A percentile compares a stretch with the other conserved stretches of the same genome.
Conservation (phyloP, 2,888 invertebrate species). For the Brenthis daphne region DNA sequence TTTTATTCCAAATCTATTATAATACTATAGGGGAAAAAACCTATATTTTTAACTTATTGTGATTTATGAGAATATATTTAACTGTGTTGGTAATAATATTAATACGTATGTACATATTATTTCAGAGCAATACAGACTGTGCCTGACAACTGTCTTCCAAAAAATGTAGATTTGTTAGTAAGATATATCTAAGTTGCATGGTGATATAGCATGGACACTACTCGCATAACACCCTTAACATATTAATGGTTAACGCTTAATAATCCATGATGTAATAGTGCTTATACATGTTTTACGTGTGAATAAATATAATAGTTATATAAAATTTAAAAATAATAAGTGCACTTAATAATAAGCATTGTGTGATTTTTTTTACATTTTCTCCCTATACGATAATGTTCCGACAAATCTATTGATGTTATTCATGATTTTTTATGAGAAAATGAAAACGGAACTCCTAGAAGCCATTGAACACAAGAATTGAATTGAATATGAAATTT, state of each 20-base stretch:
- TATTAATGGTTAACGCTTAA: slow-evolving; percentile 20
- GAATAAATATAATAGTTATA: neutral
- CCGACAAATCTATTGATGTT: no score
- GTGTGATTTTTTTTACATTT: no score
- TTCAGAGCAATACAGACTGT: slow-evolving; percentile 79
- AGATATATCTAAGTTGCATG: slow-evolving; percentile 68
- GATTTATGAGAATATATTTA: neutral
- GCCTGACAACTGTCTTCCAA: slow-evolving; percentile 79
- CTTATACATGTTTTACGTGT: neutral
- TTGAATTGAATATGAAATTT: no score
- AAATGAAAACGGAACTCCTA: no score
- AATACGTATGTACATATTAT: slow-evolving; percentile 41
- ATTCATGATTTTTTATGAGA: no score
- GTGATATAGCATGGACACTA: slow-evolving; percentile 30
- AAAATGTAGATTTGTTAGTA: slow-evolving; percentile 83
- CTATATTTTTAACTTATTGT: neutral
- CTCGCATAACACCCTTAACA: slow-evolving; percentile 18
- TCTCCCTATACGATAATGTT: no score
- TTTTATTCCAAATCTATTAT: neutral
- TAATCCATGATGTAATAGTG: neutral
- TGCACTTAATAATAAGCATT: no score
- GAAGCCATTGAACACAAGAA: no score
- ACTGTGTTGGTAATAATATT: slow-evolving; percentile 26
- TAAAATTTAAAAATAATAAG: no score
- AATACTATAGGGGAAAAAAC: neutral